Base-by-base conservation (phyloP, 2,797 vertebrate genomes). In the Streptopelia turtur region DNA sequence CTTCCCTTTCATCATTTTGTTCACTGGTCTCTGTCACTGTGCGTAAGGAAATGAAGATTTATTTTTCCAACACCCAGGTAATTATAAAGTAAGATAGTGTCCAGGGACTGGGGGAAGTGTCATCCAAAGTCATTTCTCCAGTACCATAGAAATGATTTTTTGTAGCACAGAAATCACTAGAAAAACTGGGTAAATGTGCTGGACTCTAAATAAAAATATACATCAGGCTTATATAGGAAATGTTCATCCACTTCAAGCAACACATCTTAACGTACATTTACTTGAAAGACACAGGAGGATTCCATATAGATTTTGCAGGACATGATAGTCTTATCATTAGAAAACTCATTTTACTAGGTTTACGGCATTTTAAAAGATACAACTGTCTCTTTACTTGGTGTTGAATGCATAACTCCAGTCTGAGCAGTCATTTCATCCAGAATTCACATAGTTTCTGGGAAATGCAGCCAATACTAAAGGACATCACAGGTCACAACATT, bases 81-180 rank as follows among this genome's bases (percentile, higher is more conserved):
- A 93, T 90, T 93, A 83, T 74, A 50, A 90, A 93, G 35, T 71
- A 59, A 92, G 37, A 85, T 33, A 37, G 16, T 65, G 95, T 86
- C 79, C 30, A 89, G 71, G 31, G 83, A 71, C 28, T 41, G 6
- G 22, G 18, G 39, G 24, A 82, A 87, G 56, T 41, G 47, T 72
- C 63, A 92, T 45, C 45, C 82, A 35, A 83, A 97, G 97, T 97
- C 30, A 98, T 99, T 98, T 99, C 98, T 82, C 98, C 98, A 49
- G 98, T 98, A 91, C 98, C 98, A 91, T 98, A 99, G 94, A 99
- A 99, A 35, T 98, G 96, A 93, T 98, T 99, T 88, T 98, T 94
- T 96, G 97, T 98, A 99, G 66, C 98, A 98, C 21, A 98, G 98
- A 95, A 99, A 99, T 77, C 98, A 95, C 95, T 98, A 98, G 96